Evolutionary conservation across 1,140 invertebrate species (phyloP).

Genomic region (Aphelenchoides avenae): DNA sequence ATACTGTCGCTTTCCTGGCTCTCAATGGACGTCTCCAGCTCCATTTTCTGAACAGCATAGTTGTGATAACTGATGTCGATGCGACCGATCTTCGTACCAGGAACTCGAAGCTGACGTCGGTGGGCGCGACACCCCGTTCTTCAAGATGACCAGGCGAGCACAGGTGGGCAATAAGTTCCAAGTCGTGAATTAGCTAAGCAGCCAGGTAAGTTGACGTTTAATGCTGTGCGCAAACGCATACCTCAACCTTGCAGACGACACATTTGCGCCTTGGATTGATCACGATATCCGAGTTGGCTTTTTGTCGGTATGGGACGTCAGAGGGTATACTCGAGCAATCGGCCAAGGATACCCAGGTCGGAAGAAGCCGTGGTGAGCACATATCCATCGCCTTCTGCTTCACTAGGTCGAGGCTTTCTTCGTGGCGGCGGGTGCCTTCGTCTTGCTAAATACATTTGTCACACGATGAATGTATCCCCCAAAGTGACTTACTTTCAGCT

Average conservation of each 20-base stretch:
- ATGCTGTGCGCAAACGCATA: neutral
- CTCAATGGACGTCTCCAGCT: no score
- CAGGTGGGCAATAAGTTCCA: slow-evolving; percentile 14
- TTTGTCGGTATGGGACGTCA: neutral
- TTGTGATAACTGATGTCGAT: no score
- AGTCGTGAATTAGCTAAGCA: slow-evolving; percentile 11
- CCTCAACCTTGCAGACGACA: slow-evolving; percentile 1
- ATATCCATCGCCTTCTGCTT: slow-evolving; percentile 7
- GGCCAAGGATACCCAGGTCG: neutral
- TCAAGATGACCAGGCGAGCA: slow-evolving; percentile 6
- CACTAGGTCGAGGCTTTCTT: neutral
- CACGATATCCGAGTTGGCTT: slow-evolving; percentile 5
- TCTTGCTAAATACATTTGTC: slow-evolving; percentile 8
- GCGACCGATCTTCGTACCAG: no score
- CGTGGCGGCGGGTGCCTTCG: slow-evolving; percentile 13
- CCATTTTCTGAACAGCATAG: no score
- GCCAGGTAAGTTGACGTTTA: neutral
- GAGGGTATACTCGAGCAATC: neutral
- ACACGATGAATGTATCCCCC: neutral
- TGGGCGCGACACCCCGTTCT: neutral
- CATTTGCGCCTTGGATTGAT: slow-evolving; percentile 10
- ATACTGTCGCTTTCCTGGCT: no score
- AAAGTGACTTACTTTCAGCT: slow-evolving; percentile 2
- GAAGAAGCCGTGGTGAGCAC: neutral
- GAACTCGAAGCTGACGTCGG: slow-evolving; percentile 1